Evolutionary conservation across 2,113 vertebrate genomes (phyloP), one percentile per base, ranked within the genome.

Genomic region (Andinoacara biseriatus): DNA sequence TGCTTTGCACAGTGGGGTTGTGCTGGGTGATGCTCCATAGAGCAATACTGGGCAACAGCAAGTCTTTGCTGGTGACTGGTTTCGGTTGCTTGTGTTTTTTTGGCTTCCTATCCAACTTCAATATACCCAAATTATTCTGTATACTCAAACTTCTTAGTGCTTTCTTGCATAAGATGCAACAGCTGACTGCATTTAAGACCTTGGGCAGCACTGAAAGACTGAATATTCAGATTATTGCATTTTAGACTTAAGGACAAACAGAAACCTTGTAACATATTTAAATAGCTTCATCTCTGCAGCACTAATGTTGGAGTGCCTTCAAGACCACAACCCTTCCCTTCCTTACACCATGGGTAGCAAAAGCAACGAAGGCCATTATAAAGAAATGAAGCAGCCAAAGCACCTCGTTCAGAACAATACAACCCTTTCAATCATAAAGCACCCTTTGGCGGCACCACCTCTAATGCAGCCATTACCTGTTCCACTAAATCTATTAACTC

Each of bases 371-470:
- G 26, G 33, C 78, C 59, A 52, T 84, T 75, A 76, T 18, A 63
- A 35, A 10, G 33, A 58, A 78, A 67, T 56, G 29, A 78, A 85
- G 79, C 72, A 78, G 40, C 56, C 43, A 69, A 65, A 78, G 33
- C 26, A 57, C 35, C 69, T 59, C 35, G 2, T 78, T 87, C 40
- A n/a, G 17, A 26, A 58, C 24, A 82, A 54, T 61, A 75, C 56
- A 74, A 74, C 77, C 77, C 58, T 72, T 78, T 86, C 58, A 86
- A 84, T 87, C 78, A 40, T 46, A 54, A 56, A 67, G 43, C 49
- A 31, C 38, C 72, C 74, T 82, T 83, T 78, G 59, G 78, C 80
- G 77, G 60, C 33, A 35, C 69, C 72, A 52, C 31, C 31, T 69
- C 35, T 69, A 54, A 74, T 35, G 40, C 33, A 65, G 24, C 52